A percentile compares a stretch with the other conserved stretches of the same genome.
These are phyloP conservation scores for Astropecten irregularis DNA, from an alignment of 53 echinoderm and acorn worm genomes.

Conservation along the genomic window DNA sequence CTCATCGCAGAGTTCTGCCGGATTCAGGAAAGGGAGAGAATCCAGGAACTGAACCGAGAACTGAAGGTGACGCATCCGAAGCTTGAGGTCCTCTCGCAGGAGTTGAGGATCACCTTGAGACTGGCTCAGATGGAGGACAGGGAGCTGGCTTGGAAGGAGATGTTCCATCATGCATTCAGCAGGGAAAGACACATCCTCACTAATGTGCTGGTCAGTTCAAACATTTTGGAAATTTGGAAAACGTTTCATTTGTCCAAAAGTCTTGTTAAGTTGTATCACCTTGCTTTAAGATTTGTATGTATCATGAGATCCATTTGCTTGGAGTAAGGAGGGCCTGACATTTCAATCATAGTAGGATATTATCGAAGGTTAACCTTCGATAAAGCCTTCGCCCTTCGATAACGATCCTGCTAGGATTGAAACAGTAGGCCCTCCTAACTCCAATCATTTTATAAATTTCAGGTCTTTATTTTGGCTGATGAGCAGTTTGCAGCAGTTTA, in stretches of 20 bases:
- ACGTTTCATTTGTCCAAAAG: not conserved
- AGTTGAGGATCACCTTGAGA: constrained; percentile 61
- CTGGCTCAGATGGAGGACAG: constrained; percentile 69
- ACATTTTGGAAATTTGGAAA: not conserved
- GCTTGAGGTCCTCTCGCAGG: constrained; percentile 57
- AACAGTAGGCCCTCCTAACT: no score
- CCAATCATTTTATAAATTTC: no score
- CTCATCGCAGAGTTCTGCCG: constrained; percentile 58
- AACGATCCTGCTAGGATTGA: no score
- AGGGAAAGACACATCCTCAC: constrained; percentile 70
- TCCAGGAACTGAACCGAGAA: constrained; percentile 40
- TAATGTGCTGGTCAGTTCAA: constrained; percentile 75
- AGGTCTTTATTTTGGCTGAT: no score
- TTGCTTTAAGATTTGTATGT: no score
- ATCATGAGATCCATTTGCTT: no score
- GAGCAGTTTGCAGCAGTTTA: no score
- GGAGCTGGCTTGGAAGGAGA: constrained; percentile 74
- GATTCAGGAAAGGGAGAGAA: constrained; percentile 44
- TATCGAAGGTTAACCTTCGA: no score
- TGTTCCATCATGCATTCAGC: constrained; percentile 63
- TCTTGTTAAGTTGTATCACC: no score
- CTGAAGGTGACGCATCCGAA: constrained; percentile 30
- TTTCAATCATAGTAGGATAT: no score
- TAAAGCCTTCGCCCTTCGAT: no score
- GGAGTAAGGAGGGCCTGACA: no score